Evolutionary conservation across 2,797 vertebrate species (phyloP), one percentile per base, ranked within the genome.

Genomic region (Cephalopachus bancanus): DNA sequence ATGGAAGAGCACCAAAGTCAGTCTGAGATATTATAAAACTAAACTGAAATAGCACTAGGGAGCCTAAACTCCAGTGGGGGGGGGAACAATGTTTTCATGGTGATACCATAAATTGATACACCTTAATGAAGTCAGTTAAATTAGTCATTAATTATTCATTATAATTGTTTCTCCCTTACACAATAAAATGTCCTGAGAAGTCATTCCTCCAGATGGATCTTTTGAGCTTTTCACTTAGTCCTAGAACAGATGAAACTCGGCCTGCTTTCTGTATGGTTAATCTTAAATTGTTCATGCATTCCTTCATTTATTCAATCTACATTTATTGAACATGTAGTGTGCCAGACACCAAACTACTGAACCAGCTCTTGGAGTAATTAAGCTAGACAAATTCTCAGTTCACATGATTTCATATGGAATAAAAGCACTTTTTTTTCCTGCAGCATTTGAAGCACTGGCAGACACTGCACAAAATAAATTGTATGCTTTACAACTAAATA

Each of bases 251-350:
- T 30, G 24, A 85, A 75, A 91, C 2, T 93, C 93, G 94, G 93
- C 93, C 19, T 94, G 93, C 62, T 65, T 83, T 94, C 83, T 83
- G 5, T 86, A 28, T 33, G 83, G 55, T n/a, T 86, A 83, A 91
- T 91, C 89, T 97, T 96, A 95, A 95, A 95, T 53, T 91, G 88
- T 93, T 97, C 69, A 55, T 91, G 22, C 37, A 75, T 93, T 93
- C 95, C 83, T 95, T 93, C 94, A 79, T 91, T 97, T 88, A 79
- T 91, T 96, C 91, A 83, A 1, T 76, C 79, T 86, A 69, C 44
- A 91, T 97, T 97, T 95, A 95, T 80, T 95, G 95, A 88, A 44
- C 64, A 95, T 89, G 96, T 92, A 98, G 64, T 89, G 59, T 91
- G 91, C 93, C 93, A 98, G 91, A 95, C 49, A 84, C 37, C 67